phyloP scores from a whole-genome alignment of 2,888 invertebrate species.

The Limnephilus marmoratus region DNA sequence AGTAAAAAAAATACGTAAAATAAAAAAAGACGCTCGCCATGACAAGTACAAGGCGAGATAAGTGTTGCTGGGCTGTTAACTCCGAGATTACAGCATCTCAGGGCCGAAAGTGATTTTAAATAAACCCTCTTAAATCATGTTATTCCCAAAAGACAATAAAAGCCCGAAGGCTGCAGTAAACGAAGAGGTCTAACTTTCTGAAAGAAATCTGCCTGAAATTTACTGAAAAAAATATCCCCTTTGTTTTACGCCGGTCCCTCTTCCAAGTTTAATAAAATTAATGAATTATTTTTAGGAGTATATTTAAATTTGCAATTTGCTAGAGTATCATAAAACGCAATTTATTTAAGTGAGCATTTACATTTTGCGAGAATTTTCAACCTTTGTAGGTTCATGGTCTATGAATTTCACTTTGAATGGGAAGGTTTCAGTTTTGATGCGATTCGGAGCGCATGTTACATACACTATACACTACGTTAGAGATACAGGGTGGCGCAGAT shows the following conservation, averaged over 20 bases:
- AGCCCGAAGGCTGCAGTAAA: not conserved
- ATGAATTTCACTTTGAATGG: not conserved
- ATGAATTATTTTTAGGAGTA: not conserved
- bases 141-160: not conserved
- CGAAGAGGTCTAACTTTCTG: not conserved
- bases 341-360: not conserved
- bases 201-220: not conserved
- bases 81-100: not conserved
- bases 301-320: not conserved
- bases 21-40: not conserved
- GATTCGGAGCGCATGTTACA: too few species aligned
- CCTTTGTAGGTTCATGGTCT: not conserved
- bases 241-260: not conserved
- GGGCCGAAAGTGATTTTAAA: not conserved
- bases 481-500: too few species aligned
- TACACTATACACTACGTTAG: too few species aligned
- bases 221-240: not conserved
- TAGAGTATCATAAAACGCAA: not conserved
- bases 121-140: constrained; percentile 2
- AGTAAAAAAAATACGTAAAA: not conserved
- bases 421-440: not conserved
- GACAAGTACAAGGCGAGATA: not conserved
- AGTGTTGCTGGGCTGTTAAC: not conserved
- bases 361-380: not conserved
- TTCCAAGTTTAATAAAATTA: not conserved